Evolutionary conservation across 37 sponge, comb jelly and placozoan species (phyloP).

Genomic region (Spongilla lacustris): DNA sequence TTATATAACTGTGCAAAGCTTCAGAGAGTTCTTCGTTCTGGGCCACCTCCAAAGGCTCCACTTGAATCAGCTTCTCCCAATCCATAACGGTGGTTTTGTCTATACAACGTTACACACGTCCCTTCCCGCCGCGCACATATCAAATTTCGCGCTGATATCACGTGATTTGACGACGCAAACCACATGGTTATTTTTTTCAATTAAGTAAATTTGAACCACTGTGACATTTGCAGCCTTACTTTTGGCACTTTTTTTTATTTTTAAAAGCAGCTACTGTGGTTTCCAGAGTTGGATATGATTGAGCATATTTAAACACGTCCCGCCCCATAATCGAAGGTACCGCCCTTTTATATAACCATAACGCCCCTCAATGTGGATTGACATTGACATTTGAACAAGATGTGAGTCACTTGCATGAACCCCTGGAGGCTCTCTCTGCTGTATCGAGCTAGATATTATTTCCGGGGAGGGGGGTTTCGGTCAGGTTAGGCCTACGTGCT

Average conservation of each 20-base stretch:
- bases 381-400: neutral
- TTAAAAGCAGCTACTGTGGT: too few species aligned
- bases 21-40: conserved; percentile 26
- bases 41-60: conserved; percentile 15
- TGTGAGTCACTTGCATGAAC: neutral
- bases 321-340: neutral
- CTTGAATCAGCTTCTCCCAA: conserved; percentile 13
- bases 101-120: too few species aligned
- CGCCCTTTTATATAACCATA: neutral
- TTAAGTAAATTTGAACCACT: too few species aligned
- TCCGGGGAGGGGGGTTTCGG: too few species aligned
- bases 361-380: neutral
- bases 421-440: too few species aligned
- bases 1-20: conserved; percentile 27
- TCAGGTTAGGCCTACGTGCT: too few species aligned
- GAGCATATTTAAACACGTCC: too few species aligned
- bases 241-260: too few species aligned
- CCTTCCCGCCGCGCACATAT: neutral
- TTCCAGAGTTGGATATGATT: too few species aligned
- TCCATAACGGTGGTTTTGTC: conserved; percentile 45
- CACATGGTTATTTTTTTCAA: neutral
- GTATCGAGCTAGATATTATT: too few species aligned
- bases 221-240: too few species aligned
- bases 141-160: neutral
- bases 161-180: neutral